phyloP scores from a whole-genome alignment of 1,140 invertebrate species.

The Palaemon carinicauda region DNA sequence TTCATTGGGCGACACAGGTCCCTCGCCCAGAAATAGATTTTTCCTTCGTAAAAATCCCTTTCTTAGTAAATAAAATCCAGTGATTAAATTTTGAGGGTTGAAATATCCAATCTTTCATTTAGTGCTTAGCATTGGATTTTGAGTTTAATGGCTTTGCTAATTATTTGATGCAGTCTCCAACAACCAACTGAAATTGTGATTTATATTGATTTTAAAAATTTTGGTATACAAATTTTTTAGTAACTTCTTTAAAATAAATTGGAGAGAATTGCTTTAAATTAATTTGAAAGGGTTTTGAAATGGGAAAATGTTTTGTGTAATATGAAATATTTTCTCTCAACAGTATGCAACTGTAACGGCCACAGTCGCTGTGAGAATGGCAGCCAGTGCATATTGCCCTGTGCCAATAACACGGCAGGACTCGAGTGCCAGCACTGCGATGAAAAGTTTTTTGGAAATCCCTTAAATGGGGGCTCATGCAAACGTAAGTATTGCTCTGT shows the following conservation, averaged over 20 bases:
- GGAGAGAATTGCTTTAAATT: no score
- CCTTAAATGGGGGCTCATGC: constrained; percentile 91
- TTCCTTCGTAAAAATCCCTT: no score
- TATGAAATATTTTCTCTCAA: constrained; percentile 49
- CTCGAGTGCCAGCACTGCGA: constrained; percentile 85
- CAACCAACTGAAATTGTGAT: no score
- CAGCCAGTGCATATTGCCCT: constrained; percentile 66
- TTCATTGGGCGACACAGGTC: no score
- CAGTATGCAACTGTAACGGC: constrained; percentile 95
- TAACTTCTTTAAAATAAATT: not conserved
- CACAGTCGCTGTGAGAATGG: constrained; percentile 73
- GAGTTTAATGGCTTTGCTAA: no score
- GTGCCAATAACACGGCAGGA: constrained; percentile 76
- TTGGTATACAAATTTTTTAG: no score
- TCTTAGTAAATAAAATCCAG: not conserved
- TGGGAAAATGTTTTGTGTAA: not conserved
- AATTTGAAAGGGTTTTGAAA: no score
- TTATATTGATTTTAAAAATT: no score
- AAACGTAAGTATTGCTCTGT: constrained; percentile 71
- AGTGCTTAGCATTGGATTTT: no score
- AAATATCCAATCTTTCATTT: no score
- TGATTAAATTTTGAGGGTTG: not conserved
- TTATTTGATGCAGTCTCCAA: no score
- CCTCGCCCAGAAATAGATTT: no score
- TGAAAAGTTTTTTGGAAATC: constrained; percentile 88